Percentiles rank a stretch among this genome's conserved stretches.
phyloP scores from a whole-genome alignment of 2,797 vertebrate genomes.

The Typhlichthys eigenmanni region DNA sequence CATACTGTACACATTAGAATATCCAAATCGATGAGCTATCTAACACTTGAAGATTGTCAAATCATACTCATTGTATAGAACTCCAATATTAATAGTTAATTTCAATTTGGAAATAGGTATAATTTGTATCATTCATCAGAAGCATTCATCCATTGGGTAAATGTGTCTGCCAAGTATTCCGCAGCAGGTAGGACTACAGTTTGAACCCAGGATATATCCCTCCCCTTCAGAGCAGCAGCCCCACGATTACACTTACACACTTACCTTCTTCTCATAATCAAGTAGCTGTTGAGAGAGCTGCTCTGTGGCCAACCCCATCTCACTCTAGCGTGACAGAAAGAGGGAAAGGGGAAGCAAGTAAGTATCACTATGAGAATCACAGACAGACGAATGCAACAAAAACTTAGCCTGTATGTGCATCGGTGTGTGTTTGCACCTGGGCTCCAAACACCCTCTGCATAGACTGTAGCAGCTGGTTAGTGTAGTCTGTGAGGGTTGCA shows the following conservation, averaged over 20 bases:
- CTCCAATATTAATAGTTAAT: too few relatives aligned
- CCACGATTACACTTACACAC: conserved; percentile 12
- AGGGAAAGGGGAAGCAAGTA: conserved; percentile 5
- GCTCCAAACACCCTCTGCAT: conserved; percentile 97
- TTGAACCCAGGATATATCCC: too few relatives aligned
- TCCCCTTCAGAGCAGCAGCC: too few relatives aligned
- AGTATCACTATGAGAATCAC: not conserved
- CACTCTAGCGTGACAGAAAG: conserved; percentile 80
- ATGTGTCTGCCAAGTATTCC: too few relatives aligned
- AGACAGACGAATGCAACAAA: not conserved
- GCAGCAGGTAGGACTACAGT: too few relatives aligned
- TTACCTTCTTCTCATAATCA: conserved; percentile 95
- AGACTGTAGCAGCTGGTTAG: conserved; percentile 93
- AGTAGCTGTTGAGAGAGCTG: conserved; percentile 93
- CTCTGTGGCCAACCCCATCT: conserved; percentile 96
- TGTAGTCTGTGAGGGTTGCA: conserved; percentile 93
- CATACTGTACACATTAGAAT: too few relatives aligned
- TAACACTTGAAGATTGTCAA: too few relatives aligned
- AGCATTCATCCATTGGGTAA: too few relatives aligned
- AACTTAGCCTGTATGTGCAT: not conserved
- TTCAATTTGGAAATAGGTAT: too few relatives aligned
- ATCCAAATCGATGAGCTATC: too few relatives aligned
- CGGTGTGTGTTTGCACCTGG: conserved; percentile 80
- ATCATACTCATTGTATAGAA: too few relatives aligned
- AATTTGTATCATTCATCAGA: too few relatives aligned